Evolutionary conservation across 23 tunicate species (phyloP).

Genomic region (Styela plicata): DNA sequence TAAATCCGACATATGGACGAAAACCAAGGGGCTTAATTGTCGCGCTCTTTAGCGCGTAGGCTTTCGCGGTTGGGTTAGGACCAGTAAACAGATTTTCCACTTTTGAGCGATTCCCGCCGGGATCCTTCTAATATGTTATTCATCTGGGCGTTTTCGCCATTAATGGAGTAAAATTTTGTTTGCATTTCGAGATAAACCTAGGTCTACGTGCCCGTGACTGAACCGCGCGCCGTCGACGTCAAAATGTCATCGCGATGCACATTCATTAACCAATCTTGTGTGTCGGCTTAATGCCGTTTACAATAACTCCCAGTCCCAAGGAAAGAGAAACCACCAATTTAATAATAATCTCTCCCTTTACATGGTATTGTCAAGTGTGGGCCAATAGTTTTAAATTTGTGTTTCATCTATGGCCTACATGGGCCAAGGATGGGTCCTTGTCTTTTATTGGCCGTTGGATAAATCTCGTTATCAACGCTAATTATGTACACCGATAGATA

Average conservation of each 20-base stretch:
- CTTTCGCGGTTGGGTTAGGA: background rate
- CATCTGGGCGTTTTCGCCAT: background rate
- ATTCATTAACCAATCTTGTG: background rate
- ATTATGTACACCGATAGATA: background rate
- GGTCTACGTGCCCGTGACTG: background rate
- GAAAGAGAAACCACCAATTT: too few species aligned
- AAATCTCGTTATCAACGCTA: background rate
- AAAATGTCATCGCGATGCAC: background rate
- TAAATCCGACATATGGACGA: conserved; percentile 5
- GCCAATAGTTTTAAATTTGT: too few species aligned
- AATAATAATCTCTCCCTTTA: too few species aligned
- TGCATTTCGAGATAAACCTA: background rate
- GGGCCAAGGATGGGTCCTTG: too few species aligned
- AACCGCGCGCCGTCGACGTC: background rate
- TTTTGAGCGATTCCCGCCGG: background rate
- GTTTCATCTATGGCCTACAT: too few species aligned
- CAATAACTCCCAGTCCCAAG: too few species aligned
- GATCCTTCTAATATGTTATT: background rate
- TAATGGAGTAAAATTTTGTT: background rate
- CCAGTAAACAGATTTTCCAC: conserved; percentile 20
- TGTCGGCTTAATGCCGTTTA: background rate
- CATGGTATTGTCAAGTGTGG: too few species aligned
- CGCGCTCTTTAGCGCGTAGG: conserved; percentile 23
- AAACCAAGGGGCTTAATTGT: background rate
- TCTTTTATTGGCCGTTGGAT: background rate